These are phyloP conservation scores for Galeruca laticollis DNA, from an alignment of 2,888 invertebrate genomes.

Conservation along the genomic window DNA sequence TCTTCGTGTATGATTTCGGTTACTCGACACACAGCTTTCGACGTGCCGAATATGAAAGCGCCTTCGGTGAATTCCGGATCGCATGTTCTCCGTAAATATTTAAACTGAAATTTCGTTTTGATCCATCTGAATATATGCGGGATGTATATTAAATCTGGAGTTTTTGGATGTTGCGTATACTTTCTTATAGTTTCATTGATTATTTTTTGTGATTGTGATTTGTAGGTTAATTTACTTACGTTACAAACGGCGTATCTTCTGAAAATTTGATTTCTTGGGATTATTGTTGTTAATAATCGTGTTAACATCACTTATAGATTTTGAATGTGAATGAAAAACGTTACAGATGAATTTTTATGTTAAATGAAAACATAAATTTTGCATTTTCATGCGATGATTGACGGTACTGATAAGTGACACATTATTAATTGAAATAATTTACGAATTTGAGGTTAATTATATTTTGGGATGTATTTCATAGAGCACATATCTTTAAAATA, in stretches of 20 bases:
- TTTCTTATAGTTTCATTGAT: conserved; percentile 15
- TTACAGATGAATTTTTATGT: background rate
- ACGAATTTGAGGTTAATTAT: background rate
- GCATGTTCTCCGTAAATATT: conserved; percentile 61
- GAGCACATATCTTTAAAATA: too few species aligned
- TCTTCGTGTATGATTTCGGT: conserved; percentile 63
- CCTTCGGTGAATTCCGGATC: conserved; percentile 66
- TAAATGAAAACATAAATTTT: conserved; percentile 1
- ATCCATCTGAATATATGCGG: conserved; percentile 64
- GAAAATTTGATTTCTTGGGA: conserved; percentile 24
- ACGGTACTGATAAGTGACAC: background rate
- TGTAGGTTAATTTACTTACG: background rate
- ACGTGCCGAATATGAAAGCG: conserved; percentile 64
- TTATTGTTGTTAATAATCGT: conserved; percentile 15
- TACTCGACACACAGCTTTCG: conserved; percentile 62
- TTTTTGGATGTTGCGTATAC: conserved; percentile 55
- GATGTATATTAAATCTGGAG: conserved; percentile 64
- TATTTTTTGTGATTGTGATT: background rate
- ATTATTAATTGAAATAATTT: background rate
- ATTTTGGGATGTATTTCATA: too few species aligned
- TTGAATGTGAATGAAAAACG: background rate
- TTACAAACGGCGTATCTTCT: conserved; percentile 18
- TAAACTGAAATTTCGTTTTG: conserved; percentile 62
- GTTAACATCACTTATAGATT: conserved; percentile 38
- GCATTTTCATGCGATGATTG: background rate